These are phyloP conservation scores for Saxidomus purpurata DNA, from an alignment of 1,140 invertebrate species.

Conservation along the genomic window DNA sequence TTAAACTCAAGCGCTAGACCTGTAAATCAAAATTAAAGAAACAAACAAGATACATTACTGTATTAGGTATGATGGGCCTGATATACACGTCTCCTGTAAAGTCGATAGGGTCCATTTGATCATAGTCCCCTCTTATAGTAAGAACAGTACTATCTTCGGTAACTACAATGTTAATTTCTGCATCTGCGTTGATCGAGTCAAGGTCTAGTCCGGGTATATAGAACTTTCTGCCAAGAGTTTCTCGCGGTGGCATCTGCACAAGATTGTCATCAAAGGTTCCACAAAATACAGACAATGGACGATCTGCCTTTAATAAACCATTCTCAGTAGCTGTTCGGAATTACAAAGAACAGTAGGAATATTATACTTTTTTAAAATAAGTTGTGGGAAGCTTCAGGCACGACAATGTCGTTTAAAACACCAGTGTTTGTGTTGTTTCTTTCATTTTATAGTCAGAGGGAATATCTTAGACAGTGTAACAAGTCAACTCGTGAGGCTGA, in stretches of 20 bases:
- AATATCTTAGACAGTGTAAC: too few species aligned
- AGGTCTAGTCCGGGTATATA: conserved; percentile 10
- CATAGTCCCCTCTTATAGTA: conserved; percentile 23
- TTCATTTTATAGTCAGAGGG: too few species aligned
- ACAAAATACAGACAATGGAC: not conserved
- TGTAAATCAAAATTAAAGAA: too few species aligned
- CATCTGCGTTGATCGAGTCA: not conserved
- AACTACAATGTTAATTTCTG: not conserved
- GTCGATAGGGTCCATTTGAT: conserved; percentile 8
- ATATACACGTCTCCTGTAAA: conserved; percentile 24
- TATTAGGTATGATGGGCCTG: not conserved
- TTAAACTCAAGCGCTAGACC: too few species aligned
- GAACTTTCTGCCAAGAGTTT: not conserved
- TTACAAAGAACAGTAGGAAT: too few species aligned
- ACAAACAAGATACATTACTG: too few species aligned
- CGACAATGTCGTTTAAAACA: too few species aligned
- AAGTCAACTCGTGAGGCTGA: too few species aligned
- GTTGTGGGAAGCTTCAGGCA: too few species aligned
- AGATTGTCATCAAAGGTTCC: conserved; percentile 3
- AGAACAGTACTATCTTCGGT: conserved; percentile 21
- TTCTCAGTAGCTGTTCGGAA: not conserved
- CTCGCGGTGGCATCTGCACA: conserved; percentile 9
- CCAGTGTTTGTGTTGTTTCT: not conserved
- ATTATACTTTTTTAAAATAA: too few species aligned
- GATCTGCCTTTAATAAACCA: not conserved